phyloP scores from a whole-genome alignment of 2,888 invertebrate species.

The Microctonus aethiopoides region DNA sequence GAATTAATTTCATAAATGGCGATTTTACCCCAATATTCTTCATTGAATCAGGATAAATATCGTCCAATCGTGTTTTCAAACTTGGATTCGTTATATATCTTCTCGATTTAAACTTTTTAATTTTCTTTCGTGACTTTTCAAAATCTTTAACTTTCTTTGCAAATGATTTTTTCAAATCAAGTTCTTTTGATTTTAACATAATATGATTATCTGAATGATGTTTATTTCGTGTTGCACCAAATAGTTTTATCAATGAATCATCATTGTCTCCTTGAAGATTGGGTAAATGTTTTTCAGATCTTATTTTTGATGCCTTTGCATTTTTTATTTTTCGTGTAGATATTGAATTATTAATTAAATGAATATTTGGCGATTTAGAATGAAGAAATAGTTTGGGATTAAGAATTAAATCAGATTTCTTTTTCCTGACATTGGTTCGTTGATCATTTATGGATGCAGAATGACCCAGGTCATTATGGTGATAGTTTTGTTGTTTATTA shows the following conservation, averaged over 20 bases:
- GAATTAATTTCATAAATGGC: slow-evolving; percentile 20
- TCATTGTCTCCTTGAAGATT: not conserved
- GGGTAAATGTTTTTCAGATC: not conserved
- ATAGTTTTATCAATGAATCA: slow-evolving; percentile 16
- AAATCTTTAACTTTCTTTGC: not conserved
- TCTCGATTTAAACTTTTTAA: not conserved
- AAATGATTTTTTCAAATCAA: no score
- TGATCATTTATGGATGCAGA: not conserved
- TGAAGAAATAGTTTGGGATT: no score
- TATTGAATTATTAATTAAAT: no score
- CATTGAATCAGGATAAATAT: slow-evolving; percentile 37
- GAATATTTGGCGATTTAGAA: no score
- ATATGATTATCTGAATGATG: slow-evolving; percentile 26
- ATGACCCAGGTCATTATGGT: not conserved
- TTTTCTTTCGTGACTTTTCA: not conserved
- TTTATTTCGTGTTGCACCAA: slow-evolving; percentile 32
- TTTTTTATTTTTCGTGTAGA: no score
- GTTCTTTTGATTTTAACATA: no score
- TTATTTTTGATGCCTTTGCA: not conserved
- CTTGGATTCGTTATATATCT: slow-evolving; percentile 10
- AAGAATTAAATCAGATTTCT: no score
- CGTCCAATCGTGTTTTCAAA: slow-evolving; percentile 31
- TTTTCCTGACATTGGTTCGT: no score
- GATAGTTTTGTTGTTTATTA: not conserved
- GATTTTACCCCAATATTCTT: slow-evolving; percentile 29